Conservation (phyloP, 2,797 vertebrate species). For the Echeneis naucrates region DNA sequence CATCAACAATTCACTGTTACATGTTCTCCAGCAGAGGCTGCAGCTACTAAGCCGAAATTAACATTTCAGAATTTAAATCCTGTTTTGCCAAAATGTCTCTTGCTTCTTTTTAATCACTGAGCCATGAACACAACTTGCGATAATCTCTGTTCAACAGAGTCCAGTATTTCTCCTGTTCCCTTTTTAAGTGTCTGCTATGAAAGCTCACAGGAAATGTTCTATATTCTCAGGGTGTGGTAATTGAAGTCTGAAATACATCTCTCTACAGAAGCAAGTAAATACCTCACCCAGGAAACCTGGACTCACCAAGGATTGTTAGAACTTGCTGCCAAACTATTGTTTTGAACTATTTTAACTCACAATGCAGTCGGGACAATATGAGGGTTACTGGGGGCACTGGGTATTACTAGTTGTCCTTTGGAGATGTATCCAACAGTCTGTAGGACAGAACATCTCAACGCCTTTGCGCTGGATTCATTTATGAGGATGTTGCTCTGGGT, state of each 20-base stretch:
- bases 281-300: conserved; percentile 46
- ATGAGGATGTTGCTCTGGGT: conserved; percentile 33
- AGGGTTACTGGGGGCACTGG: too few species aligned
- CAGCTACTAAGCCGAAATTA: neutral
- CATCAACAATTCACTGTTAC: conserved; percentile 35
- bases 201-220: conserved; percentile 49
- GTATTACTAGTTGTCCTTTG: conserved; percentile 3
- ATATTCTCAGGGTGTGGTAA: conserved; percentile 43
- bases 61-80: conserved; percentile 1
- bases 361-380: conserved; percentile 7
- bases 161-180: conserved; percentile 14
- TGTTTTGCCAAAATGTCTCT: neutral
- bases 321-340: conserved; percentile 35
- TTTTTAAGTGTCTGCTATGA: conserved; percentile 18
- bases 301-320: conserved; percentile 29
- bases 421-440: neutral
- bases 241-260: conserved; percentile 60
- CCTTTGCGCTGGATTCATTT: conserved; percentile 11
- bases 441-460: neutral
- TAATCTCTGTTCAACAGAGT: conserved; percentile 9
- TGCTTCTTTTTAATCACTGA: conserved; percentile 1
- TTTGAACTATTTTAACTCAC: conserved; percentile 37
- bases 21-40: neutral
- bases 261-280: conserved; percentile 31
- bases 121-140: conserved; percentile 15